Conservation (phyloP, 2,888 invertebrate genomes). For the Lasioglossum oenotherae region DNA sequence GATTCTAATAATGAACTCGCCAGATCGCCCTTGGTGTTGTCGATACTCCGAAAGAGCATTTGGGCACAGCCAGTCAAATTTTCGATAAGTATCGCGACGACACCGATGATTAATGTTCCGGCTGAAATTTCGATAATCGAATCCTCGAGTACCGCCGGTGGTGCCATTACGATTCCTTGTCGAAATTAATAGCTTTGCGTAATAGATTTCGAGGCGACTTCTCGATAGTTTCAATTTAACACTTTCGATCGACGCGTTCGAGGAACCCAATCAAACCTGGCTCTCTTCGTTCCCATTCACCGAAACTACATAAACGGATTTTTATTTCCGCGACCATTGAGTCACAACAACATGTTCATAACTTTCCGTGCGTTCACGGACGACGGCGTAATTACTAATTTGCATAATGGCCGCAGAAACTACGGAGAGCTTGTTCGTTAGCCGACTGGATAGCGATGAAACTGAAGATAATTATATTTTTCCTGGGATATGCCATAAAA, state of each 20-base stretch:
- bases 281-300: constrained; percentile 3
- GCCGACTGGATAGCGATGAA: constrained; percentile 8
- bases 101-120: constrained; percentile 52
- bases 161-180: constrained; percentile 25
- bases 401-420: constrained; percentile 71
- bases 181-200: constrained; percentile 59
- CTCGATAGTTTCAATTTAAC: constrained; percentile 21
- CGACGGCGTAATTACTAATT: constrained; percentile 70
- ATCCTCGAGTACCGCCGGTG: not conserved
- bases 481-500: constrained; percentile 24
- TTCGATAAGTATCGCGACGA: constrained; percentile 53
- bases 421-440: constrained; percentile 31
- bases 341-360: constrained; percentile 22
- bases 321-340: constrained; percentile 30
- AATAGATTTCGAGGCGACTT: constrained; percentile 44
- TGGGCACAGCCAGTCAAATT: constrained; percentile 38
- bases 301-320: constrained; percentile 7
- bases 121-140: constrained; percentile 15
- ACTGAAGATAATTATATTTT: constrained; percentile 34
- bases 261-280: not conserved
- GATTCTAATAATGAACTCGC: not conserved
- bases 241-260: not conserved
- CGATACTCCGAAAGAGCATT: constrained; percentile 39
- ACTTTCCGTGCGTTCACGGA: constrained; percentile 44
- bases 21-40: constrained; percentile 25